A percentile compares a stretch with the other conserved stretches of the same genome.
These are phyloP conservation scores for Panurus biarmicus DNA, from an alignment of 2,113 vertebrate species.

Conservation along the genomic window DNA sequence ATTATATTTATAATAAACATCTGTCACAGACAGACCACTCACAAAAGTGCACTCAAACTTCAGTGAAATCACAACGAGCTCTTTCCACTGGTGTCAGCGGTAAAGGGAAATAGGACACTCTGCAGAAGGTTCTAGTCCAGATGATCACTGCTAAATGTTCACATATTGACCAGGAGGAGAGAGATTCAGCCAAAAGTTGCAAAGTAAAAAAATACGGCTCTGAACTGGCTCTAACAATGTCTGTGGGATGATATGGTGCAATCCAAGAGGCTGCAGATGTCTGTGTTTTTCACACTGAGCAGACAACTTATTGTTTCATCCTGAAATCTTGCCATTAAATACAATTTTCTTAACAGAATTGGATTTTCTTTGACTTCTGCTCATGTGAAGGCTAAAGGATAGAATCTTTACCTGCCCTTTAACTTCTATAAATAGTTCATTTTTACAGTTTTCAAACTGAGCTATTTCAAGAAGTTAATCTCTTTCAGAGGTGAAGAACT, in stretches of 20 bases:
- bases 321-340: background rate
- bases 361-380: background rate
- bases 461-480: background rate
- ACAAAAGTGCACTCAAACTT: background rate
- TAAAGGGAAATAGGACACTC: fast-evolving
- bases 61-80: background rate
- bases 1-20: background rate
- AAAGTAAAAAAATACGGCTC: background rate
- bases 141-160: background rate
- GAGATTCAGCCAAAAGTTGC: background rate
- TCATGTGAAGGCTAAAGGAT: background rate
- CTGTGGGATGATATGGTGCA: background rate
- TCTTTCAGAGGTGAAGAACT: background rate
- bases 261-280: background rate
- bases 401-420: background rate
- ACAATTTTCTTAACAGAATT: background rate
- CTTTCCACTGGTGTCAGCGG: background rate
- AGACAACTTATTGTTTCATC: background rate
- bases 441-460: background rate
- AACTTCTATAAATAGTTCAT: background rate
- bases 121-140: background rate
- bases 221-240: background rate
- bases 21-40: background rate
- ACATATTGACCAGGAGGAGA: background rate
- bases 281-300: background rate